Percentiles rank a stretch among this genome's conserved stretches.
These are phyloP conservation scores for Campopleginae sp. DNA, from an alignment of 2,888 invertebrate genomes.

Conservation along the genomic window DNA sequence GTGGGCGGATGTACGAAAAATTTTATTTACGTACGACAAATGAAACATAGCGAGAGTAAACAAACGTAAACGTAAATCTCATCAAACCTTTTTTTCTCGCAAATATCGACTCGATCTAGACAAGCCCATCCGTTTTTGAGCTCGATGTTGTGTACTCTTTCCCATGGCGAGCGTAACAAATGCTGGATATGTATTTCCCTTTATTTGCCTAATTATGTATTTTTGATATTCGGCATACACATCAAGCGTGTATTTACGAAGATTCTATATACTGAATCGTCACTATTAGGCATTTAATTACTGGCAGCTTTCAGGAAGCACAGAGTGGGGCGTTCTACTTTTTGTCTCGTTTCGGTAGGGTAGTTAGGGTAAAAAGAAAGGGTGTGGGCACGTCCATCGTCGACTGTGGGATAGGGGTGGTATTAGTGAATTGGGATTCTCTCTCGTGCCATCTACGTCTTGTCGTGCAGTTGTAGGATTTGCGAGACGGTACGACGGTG, in stretches of 20 bases:
- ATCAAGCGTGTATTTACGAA: too few species aligned
- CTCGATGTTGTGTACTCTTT: too few species aligned
- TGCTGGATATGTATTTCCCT: not conserved
- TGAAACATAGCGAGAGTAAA: not conserved
- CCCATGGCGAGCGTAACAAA: not conserved
- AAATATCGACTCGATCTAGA: too few species aligned
- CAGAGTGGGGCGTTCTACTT: slow-evolving; percentile 65
- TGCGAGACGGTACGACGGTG: slow-evolving; percentile 81
- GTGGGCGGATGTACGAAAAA: not conserved
- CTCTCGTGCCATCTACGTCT: slow-evolving; percentile 49
- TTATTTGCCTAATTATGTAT: not conserved
- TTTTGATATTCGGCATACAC: not conserved
- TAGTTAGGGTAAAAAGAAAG: slow-evolving; percentile 40
- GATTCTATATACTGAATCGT: not conserved
- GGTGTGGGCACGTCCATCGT: slow-evolving; percentile 48
- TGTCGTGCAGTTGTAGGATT: slow-evolving; percentile 76
- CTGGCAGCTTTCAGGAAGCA: slow-evolving; percentile 53
- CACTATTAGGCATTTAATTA: slow-evolving; percentile 59
- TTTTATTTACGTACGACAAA: not conserved
- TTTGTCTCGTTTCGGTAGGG: slow-evolving; percentile 60
- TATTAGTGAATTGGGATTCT: slow-evolving; percentile 47
- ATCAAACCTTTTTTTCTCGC: too few species aligned
- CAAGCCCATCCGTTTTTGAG: too few species aligned
- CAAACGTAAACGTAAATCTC: too few species aligned
- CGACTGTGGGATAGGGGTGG: slow-evolving; percentile 37